Percentiles rank a stretch among this genome's conserved stretches.
Conservation (phyloP, 2,113 vertebrate species). For the Pachypanchax playfairii region DNA sequence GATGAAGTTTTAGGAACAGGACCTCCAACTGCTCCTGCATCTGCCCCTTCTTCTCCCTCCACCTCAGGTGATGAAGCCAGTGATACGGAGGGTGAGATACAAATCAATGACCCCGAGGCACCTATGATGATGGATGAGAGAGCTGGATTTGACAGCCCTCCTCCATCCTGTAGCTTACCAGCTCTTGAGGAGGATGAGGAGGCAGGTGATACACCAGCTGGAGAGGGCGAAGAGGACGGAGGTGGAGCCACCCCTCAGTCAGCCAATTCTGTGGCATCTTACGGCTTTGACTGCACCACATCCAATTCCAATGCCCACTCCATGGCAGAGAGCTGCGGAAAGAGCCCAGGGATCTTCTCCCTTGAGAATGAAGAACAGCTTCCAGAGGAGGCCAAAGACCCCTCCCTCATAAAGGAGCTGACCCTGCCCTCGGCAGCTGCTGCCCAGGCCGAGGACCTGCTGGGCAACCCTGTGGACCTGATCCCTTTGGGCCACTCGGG, state of each 20-base stretch:
- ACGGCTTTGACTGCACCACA: constrained; percentile 81
- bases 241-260: constrained; percentile 80
- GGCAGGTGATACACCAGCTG: constrained; percentile 43
- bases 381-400: constrained; percentile 81
- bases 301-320: constrained; percentile 84
- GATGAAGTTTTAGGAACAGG: constrained; percentile 82
- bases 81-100: constrained; percentile 81
- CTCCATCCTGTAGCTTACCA: constrained; percentile 54
- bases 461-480: constrained; percentile 77
- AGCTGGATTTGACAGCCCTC: constrained; percentile 68
- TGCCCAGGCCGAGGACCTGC: constrained; percentile 62
- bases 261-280: constrained; percentile 82
- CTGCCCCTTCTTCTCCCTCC: constrained; percentile 76
- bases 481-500: constrained; percentile 66
- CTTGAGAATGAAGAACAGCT: constrained; percentile 84
- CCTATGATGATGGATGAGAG: constrained; percentile 53
- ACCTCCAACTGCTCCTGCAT: constrained; percentile 80
- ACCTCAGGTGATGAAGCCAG: constrained; percentile 82
- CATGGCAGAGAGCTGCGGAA: constrained; percentile 82
- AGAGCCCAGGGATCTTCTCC: constrained; percentile 84
- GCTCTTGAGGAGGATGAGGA: constrained; percentile 76
- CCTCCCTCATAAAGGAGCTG: constrained; percentile 81
- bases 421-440: constrained; percentile 64
- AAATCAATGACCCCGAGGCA: constrained; percentile 74
- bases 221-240: constrained; percentile 74